Percentiles rank a stretch among this genome's conserved stretches.
Evolutionary conservation across 2,888 invertebrate genomes (phyloP).

Genomic region (Scaptomyza polygonia): DNA sequence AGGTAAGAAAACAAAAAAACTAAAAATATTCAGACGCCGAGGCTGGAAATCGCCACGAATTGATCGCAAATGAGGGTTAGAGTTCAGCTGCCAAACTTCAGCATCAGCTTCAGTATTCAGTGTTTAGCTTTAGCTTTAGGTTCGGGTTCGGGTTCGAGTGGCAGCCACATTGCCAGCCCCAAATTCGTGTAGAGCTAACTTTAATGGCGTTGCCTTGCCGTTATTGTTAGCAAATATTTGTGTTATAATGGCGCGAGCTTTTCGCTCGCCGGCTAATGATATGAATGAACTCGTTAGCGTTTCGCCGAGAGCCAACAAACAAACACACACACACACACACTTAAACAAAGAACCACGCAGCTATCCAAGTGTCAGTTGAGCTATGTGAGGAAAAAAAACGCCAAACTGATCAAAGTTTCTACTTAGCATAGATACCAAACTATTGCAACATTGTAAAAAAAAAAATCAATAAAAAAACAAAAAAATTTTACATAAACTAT

Average conservation of each 20-base stretch:
- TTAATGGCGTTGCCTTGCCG: conserved; percentile 70
- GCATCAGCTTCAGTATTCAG: conserved; percentile 13
- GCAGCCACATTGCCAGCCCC: conserved; percentile 34
- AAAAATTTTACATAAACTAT: conserved; percentile 1
- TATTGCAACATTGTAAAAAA: conserved; percentile 41
- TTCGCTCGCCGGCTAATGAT: conserved; percentile 65
- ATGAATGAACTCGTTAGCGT: conserved; percentile 72
- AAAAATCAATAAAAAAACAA: no score
- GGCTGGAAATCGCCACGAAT: conserved; percentile 75
- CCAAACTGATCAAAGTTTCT: conserved; percentile 52
- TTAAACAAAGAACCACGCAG: conserved; percentile 34
- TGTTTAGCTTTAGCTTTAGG: conserved; percentile 2
- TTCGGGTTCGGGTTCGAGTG: conserved; percentile 18
- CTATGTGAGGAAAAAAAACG: conserved; percentile 14
- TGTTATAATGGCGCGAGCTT: conserved; percentile 76
- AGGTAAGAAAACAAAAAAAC: conserved; percentile 49
- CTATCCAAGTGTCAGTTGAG: conserved; percentile 51
- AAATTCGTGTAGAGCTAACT: conserved; percentile 57
- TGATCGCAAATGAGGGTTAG: conserved; percentile 79
- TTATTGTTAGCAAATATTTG: conserved; percentile 78
- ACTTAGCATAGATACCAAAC: conserved; percentile 57
- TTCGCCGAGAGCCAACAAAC: conserved; percentile 27
- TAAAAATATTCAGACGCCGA: conserved; percentile 66
- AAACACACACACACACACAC: conserved; percentile 11
- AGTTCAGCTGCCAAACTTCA: conserved; percentile 57